Evolutionary conservation across 2,113 vertebrate genomes (phyloP), one percentile per base, ranked within the genome.

Genomic region (Pungitius pungitius): DNA sequence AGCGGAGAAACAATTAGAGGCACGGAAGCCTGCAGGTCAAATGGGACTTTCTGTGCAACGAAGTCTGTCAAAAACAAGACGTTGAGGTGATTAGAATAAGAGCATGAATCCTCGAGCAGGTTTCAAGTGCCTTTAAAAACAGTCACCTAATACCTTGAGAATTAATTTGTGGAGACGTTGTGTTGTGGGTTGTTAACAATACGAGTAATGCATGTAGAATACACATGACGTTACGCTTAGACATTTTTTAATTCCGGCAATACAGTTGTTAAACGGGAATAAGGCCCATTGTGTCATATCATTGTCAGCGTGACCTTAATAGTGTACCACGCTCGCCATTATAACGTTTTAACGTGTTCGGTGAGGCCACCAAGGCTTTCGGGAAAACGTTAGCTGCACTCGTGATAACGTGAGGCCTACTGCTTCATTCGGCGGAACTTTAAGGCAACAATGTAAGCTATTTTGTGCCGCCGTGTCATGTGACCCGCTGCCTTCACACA

Each of bases 31-130:
- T 45, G 49, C 0, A 30, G 59, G 15, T 20, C 22, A 45, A 45
- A 70, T 59, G 51, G 39, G 55, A 20, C 27, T 18, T 42, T 61
- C 22, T 61, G 12, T 22, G 42, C 58, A 45, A 37, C 10, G 4
- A 17, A 27, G 57, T 18, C 10, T 26, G 30, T 65, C 27, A 49
- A 63, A 30, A 56, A 39, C 18, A 11, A 15, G 0, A 55, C 12
- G 11, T 52, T 62, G n/a, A n/a, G 40, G 49, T 52, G 67, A 39
- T 61, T 9, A 20, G 20, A 75, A 20, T n/a, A n/a, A n/a, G n/a
- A n/a, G n/a, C n/a, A n/a, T n/a, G n/a, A n/a, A n/a, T n/a, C n/a
- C 30, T 5, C 30, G 30, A 30, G 30, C 30, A 30, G 30, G 30
- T 2, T 30, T 30, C 5, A 30, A 5, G 30, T n/a, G n/a, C n/a